Evolutionary conservation across 2,888 invertebrate species (phyloP).

Genomic region (Gastracanthus pulcherrimus): DNA sequence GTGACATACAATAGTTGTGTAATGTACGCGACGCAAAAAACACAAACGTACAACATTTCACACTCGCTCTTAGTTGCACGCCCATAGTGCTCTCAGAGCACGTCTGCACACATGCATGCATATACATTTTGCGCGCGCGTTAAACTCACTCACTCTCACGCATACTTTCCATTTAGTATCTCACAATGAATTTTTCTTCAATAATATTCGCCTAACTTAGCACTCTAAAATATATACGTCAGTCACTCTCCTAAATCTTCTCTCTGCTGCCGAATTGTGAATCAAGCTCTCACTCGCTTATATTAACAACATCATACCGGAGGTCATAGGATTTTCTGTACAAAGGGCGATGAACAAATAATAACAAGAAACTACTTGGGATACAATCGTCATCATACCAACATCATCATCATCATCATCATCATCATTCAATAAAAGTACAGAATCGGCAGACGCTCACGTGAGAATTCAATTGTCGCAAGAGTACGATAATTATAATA

Average conservation of each 20-base stretch:
- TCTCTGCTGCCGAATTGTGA: constrained; percentile 1
- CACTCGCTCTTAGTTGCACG: background rate
- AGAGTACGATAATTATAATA: background rate
- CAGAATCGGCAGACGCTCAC: constrained; percentile 30
- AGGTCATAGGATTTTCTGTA: constrained; percentile 52
- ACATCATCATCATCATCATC: too few relatives aligned
- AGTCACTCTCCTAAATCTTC: constrained; percentile 38
- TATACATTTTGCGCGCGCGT: background rate
- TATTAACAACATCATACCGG: constrained; percentile 30
- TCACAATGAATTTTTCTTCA: constrained; percentile 12
- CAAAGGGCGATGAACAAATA: constrained; percentile 43
- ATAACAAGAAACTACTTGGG: constrained; percentile 25
- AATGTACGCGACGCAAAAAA: constrained; percentile 14
- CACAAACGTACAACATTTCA: background rate
- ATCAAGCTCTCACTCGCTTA: background rate
- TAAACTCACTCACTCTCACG: background rate
- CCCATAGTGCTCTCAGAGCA: constrained; percentile 28
- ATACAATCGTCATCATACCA: too few relatives aligned
- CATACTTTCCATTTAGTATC: background rate
- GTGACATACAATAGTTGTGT: background rate
- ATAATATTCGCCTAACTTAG: constrained; percentile 31
- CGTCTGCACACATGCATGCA: background rate
- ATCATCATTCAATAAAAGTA: constrained; percentile 29
- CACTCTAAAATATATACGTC: constrained; percentile 45
- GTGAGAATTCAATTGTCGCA: background rate